These are phyloP conservation scores for Pseudopipra pipra DNA, from an alignment of 2,113 vertebrate genomes.

Conservation along the genomic window DNA sequence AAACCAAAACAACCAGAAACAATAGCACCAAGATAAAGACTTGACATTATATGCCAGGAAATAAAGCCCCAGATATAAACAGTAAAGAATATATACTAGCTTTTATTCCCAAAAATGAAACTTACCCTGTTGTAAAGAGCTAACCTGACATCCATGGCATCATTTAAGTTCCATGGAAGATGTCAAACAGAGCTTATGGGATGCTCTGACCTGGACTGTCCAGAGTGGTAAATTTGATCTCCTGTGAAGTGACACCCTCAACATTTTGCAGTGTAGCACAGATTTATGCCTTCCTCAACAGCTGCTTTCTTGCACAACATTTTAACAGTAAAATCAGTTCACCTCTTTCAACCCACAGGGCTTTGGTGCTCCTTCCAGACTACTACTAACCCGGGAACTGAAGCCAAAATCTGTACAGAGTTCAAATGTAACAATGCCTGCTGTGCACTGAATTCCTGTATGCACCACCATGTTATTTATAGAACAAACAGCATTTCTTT, in stretches of 20 bases:
- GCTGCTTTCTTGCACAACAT: neutral
- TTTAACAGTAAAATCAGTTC: neutral
- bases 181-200: neutral
- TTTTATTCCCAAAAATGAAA: neutral
- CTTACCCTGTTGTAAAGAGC: neutral
- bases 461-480: neutral
- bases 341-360: neutral
- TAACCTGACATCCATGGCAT: neutral
- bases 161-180: neutral
- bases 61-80: neutral
- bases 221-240: neutral
- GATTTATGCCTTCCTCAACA: neutral
- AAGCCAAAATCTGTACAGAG: neutral
- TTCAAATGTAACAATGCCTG: constrained; percentile 28
- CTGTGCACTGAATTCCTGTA: constrained; percentile 2
- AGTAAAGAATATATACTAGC: neutral
- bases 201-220: neutral
- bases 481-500: constrained; percentile 19
- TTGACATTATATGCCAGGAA: neutral
- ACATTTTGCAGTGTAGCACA: neutral
- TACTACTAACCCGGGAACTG: neutral
- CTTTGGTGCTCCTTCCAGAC: neutral
- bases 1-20: neutral
- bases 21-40: neutral
- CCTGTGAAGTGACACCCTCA: neutral